These are phyloP conservation scores for Drosophila parvula DNA, from an alignment of 1,140 invertebrate species.

Conservation along the genomic window DNA sequence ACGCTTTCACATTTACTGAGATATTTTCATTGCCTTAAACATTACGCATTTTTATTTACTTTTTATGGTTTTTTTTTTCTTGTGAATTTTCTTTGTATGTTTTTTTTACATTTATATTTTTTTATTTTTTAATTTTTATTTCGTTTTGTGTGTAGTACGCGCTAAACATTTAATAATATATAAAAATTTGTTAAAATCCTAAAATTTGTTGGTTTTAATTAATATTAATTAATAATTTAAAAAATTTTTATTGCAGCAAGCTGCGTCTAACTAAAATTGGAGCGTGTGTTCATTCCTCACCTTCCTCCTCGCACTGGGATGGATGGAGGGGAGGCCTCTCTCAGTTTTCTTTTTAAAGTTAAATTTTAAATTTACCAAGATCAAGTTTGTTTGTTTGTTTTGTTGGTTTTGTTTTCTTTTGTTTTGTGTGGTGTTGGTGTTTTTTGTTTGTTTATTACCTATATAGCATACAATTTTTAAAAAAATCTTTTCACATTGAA, in stretches of 20 bases:
- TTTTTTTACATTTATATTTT: slow-evolving; percentile 21
- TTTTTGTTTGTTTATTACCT: slow-evolving; percentile 58
- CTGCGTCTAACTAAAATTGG: slow-evolving; percentile 83
- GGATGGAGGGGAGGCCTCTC: slow-evolving; percentile 30
- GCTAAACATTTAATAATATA: slow-evolving; percentile 80
- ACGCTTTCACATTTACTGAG: slow-evolving; percentile 83
- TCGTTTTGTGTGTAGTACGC: slow-evolving; percentile 65
- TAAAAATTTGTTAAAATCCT: slow-evolving; percentile 83
- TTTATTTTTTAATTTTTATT: slow-evolving; percentile 29
- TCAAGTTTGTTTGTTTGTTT: slow-evolving; percentile 74
- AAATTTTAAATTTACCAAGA: slow-evolving; percentile 79
- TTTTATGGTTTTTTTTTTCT: slow-evolving; percentile 48
- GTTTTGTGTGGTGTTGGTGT: background rate
- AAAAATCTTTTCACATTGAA: slow-evolving; percentile 78
- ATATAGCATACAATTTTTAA: slow-evolving; percentile 67
- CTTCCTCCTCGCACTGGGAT: slow-evolving; percentile 21
- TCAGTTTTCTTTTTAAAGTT: slow-evolving; percentile 50
- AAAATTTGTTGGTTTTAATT: slow-evolving; percentile 83
- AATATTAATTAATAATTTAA: slow-evolving; percentile 83
- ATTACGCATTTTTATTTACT: slow-evolving; percentile 57
- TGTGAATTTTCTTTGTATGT: slow-evolving; percentile 25
- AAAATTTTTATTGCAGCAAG: slow-evolving; percentile 76
- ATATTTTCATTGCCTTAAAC: slow-evolving; percentile 76
- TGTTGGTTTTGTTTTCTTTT: slow-evolving; percentile 50
- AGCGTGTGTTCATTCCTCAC: slow-evolving; percentile 51